Conservation (phyloP, 2,888 invertebrate species). For the Cactoblastis cactorum region DNA sequence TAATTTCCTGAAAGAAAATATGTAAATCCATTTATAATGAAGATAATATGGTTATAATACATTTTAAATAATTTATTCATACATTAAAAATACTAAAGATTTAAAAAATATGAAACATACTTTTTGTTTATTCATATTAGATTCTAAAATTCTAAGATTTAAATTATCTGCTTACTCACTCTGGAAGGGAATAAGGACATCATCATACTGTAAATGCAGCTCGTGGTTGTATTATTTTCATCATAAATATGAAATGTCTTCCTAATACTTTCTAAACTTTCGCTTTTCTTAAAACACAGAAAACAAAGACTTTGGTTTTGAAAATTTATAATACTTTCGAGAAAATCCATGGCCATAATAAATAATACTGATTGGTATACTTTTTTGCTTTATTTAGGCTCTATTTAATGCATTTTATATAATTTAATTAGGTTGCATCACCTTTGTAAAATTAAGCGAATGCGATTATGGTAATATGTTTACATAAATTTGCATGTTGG, state of each 20-base stretch:
- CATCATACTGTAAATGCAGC: slow-evolving; percentile 36
- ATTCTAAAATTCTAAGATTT: no score
- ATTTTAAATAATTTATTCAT: no score
- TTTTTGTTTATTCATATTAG: background rate
- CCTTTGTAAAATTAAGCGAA: no score
- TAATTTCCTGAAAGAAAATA: slow-evolving; percentile 39
- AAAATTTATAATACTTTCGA: background rate
- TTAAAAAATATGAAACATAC: no score
- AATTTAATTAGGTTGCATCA: no score
- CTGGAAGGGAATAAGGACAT: slow-evolving; percentile 37
- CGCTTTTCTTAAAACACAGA: slow-evolving; percentile 40
- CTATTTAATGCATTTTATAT: no score
- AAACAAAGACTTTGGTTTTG: slow-evolving; percentile 33
- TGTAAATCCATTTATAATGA: background rate
- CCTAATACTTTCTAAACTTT: slow-evolving; percentile 24
- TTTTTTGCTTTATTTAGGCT: background rate
- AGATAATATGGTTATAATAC: no score
- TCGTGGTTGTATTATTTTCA: slow-evolving; percentile 24
- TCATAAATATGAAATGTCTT: slow-evolving; percentile 32
- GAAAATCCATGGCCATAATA: background rate
- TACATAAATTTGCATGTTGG: no score
- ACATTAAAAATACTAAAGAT: no score
- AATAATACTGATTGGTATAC: background rate
- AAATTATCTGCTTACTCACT: slow-evolving; percentile 33
- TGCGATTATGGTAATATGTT: no score